Evolutionary conservation across 2,888 invertebrate species (phyloP).

Genomic region (Lysandra bellargus): DNA sequence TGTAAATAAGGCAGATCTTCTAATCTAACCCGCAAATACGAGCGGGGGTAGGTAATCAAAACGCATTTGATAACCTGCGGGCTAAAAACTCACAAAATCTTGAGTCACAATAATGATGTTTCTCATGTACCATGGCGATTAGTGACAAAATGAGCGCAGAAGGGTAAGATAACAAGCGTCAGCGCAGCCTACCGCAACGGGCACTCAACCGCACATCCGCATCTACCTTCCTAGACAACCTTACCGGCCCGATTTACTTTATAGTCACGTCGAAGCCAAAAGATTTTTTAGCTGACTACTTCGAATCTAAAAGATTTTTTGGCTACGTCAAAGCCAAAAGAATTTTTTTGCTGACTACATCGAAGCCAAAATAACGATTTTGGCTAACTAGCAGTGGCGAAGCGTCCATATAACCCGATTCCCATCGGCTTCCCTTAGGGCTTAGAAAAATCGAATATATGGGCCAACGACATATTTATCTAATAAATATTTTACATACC

Average conservation of each 20-base stretch:
- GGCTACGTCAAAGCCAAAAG: too few species aligned
- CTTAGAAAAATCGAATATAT: too few species aligned
- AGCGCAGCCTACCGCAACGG: conserved; percentile 65
- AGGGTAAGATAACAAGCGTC: conserved; percentile 47
- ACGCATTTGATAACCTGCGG: not conserved
- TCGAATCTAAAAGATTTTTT: too few species aligned
- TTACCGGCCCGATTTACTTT: conserved; percentile 36
- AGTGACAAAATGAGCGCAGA: conserved; percentile 21
- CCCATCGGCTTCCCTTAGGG: too few species aligned
- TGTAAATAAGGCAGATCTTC: not conserved
- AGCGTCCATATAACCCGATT: too few species aligned
- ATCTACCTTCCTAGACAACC: conserved; percentile 64
- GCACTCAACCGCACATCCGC: conserved; percentile 78
- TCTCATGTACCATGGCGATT: conserved; percentile 9
- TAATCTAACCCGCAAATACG: not conserved
- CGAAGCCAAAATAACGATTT: too few species aligned
- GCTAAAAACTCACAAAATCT: not conserved
- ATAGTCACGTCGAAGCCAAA: not conserved
- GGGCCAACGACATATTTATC: too few species aligned
- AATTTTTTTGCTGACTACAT: too few species aligned
- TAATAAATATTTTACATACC: too few species aligned
- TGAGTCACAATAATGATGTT: not conserved
- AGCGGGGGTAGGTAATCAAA: not conserved
- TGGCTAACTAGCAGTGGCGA: too few species aligned
- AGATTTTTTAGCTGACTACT: not conserved